Evolutionary conservation across 2,888 invertebrate species (phyloP), one percentile per base, ranked within the genome.

Genomic region (Drosophila austrosaltans): DNA sequence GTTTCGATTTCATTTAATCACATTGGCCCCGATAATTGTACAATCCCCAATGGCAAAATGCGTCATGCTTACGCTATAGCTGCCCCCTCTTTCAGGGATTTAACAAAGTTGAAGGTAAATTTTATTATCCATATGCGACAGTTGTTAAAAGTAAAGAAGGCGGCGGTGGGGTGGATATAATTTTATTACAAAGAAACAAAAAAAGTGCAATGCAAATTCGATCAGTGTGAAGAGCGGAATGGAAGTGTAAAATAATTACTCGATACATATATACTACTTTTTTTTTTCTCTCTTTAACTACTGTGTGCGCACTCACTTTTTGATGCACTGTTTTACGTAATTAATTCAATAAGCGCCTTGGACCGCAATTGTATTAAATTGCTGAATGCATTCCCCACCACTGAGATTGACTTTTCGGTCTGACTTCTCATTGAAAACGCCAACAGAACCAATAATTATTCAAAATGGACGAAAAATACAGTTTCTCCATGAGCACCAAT

Each of bases 331-430:
- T 79, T 78, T 75, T 71, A 69, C 69, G 87, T 83, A 88, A 88
- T 86, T 86, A 88, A 86, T 88, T 86, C 75, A 88, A 88, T 88
- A 80, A 83, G 87, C 78, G 80, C 88, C 88, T 86, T 86, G 83
- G 73, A 75, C 81, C 69, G 76, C 75, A 81, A 75, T 78, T 86
- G 81, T 82, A 86, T 81, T 81, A 76, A 83, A 85, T 81, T 78
- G 78, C 69, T 66, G 63, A 63, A 61, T 73, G 79, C 73, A 78
- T 79, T 77, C 76, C 66, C 66, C 73, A 69, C 77, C 83, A 48
- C 48, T 25, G 48, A 48, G 88, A 85, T 88, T 86, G 85, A 86
- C 88, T 86, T 86, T 86, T 25, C 78, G 75, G 82, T 79, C 25
- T 48, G 48, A 48, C 48, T 79, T 63, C 40, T 58, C 77, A 63